A percentile compares a stretch with the other conserved stretches of the same genome.
phyloP scores from a whole-genome alignment of 1,140 invertebrate genomes.

The Drosophila oshimai region DNA sequence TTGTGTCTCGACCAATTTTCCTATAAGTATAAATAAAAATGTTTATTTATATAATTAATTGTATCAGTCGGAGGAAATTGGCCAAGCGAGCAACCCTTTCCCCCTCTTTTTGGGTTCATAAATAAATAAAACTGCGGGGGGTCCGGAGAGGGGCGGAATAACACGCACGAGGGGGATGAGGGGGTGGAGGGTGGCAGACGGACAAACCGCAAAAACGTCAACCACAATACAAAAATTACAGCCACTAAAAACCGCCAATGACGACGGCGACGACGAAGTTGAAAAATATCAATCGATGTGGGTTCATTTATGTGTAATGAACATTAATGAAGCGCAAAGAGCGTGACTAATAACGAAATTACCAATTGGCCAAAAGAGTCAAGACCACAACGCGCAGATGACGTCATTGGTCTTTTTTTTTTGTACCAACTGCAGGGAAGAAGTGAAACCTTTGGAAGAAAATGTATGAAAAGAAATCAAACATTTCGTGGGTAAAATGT shows the following conservation, averaged over 20 bases:
- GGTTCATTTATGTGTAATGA: constrained; percentile 81
- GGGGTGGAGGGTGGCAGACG: not conserved
- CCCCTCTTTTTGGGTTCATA: constrained; percentile 36
- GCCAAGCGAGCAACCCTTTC: constrained; percentile 57
- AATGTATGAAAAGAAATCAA: constrained; percentile 8
- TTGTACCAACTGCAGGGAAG: not conserved
- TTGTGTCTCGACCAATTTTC: constrained; percentile 32
- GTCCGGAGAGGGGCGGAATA: not conserved
- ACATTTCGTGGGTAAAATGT: not conserved
- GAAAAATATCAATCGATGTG: constrained; percentile 80
- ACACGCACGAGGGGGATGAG: constrained; percentile 5
- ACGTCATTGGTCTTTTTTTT: constrained; percentile 12
- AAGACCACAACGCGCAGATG: constrained; percentile 5
- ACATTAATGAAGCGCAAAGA: constrained; percentile 82
- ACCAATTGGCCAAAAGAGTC: constrained; percentile 75
- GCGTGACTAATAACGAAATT: constrained; percentile 81
- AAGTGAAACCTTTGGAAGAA: not conserved
- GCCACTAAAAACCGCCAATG: constrained; percentile 59
- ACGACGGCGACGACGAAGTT: constrained; percentile 42
- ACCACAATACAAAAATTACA: constrained; percentile 66
- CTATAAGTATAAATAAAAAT: constrained; percentile 43
- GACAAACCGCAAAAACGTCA: constrained; percentile 73
- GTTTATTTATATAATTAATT: constrained; percentile 81
- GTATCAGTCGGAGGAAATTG: constrained; percentile 40
- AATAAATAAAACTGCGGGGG: constrained; percentile 46